Conservation (phyloP, 2,797 vertebrate species). For the Leptodactylus fallax region DNA sequence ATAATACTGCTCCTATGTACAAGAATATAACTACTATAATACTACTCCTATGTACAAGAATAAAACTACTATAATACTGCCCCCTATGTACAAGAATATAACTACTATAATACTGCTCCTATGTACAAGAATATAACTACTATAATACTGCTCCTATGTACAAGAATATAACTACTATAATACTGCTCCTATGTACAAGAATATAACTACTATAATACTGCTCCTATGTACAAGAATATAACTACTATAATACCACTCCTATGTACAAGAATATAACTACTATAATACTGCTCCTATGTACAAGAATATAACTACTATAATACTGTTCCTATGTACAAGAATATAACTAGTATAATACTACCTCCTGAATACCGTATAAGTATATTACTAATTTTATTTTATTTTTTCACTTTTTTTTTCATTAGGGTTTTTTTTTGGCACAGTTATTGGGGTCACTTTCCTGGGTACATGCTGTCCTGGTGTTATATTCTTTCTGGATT, state of each 20-base stretch:
- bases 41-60: too few relatives aligned
- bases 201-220: background rate
- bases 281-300: background rate
- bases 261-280: too few relatives aligned
- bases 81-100: too few relatives aligned
- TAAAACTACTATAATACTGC: too few relatives aligned
- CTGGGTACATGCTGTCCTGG: background rate
- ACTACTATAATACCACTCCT: background rate
- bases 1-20: too few relatives aligned
- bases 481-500: background rate
- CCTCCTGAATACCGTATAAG: too few relatives aligned
- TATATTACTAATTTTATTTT: too few relatives aligned
- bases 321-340: background rate
- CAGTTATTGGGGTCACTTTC: background rate
- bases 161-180: conserved; percentile 1
- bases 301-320: background rate
- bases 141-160: background rate
- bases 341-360: background rate
- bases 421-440: background rate
- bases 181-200: background rate
- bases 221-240: background rate
- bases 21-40: too few relatives aligned
- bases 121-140: too few relatives aligned
- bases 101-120: too few relatives aligned
- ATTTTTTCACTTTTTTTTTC: too few relatives aligned